Base-by-base conservation (phyloP, 2,888 invertebrate genomes). In the Acronicta aceris region DNA sequence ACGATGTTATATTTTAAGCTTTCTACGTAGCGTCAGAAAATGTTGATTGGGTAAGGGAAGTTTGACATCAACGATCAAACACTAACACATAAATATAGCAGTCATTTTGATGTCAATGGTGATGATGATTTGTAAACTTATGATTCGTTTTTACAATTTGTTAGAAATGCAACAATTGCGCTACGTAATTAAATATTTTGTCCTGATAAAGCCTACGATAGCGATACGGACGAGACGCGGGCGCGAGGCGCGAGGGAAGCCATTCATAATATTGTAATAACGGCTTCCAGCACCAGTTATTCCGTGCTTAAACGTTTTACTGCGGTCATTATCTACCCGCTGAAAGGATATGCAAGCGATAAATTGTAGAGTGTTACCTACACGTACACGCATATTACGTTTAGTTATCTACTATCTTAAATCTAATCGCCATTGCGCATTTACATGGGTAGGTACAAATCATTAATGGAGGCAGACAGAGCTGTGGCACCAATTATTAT, bases 181-280 rank as follows among this genome's bases (percentile, higher is more conserved):
- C 30, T 12, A 12, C 33, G 10, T 33, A 33, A 33, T 33, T 12
- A 33, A 33, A 33, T 33, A 33, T 52, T 67, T 58, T 50, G 59
- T 17, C 46, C 25, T 55, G 52, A 52, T 52, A 56, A 56, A 78
- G 78, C 74, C 78, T 67, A 78, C 75, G 78, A 77, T 75, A 46
- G 52, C 62, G 45, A 25, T 30, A 42, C 51, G 49, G 78, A 80
- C 78, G 33, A 54, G 57, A 43, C 43, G 77, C 79, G 80, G 54
- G 81, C 85, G 79, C 80, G 81, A 67, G 55, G 83, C 84, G 84
- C 80, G 85, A 83, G 83, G 89, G 89, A 89, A 91, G 86, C 93
- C 90, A 94, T 94, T 93, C 93, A 93, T 94, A 94, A 94, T 93
- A 93, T 92, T 93, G 93, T 94, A 94, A 94, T 94, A 94, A 93